These are phyloP conservation scores for Acanthococcus lagerstroemiae DNA, from an alignment of 2,888 invertebrate species.

Conservation along the genomic window DNA sequence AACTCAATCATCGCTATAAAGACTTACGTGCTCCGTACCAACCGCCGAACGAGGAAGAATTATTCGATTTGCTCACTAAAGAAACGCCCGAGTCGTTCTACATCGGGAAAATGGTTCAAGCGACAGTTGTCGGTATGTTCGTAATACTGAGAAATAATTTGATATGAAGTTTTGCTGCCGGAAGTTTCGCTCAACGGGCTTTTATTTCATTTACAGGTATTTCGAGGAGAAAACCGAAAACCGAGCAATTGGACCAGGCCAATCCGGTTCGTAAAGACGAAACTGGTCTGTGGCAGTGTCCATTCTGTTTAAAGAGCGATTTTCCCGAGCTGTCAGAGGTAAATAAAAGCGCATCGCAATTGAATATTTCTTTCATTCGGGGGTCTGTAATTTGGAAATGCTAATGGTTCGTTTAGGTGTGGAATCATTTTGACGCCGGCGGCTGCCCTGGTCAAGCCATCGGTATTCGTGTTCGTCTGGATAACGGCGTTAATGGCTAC, in stretches of 20 bases:
- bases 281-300: constrained; percentile 93
- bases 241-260: constrained; percentile 88
- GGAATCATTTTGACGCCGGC: constrained; percentile 96
- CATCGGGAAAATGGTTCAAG: constrained; percentile 74
- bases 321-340: constrained; percentile 87
- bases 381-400: too few relatives aligned
- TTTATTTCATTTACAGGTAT: constrained; percentile 48
- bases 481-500: constrained; percentile 87
- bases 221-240: constrained; percentile 75
- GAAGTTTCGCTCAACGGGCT: not conserved
- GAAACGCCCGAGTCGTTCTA: constrained; percentile 91
- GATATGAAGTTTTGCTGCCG: not conserved
- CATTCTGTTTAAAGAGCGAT: constrained; percentile 90
- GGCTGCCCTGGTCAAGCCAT: constrained; percentile 92
- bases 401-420: constrained; percentile 50
- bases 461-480: constrained; percentile 78
- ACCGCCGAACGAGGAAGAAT: constrained; percentile 71
- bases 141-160: too few relatives aligned
- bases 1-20: constrained; percentile 86
- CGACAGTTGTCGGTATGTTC: constrained; percentile 50
- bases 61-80: constrained; percentile 91
- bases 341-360: constrained; percentile 27
- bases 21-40: constrained; percentile 71
- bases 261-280: constrained; percentile 92
- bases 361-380: not conserved